Base-by-base conservation (phyloP, 2,888 invertebrate species). In the Eutolmus rufibarbis region DNA sequence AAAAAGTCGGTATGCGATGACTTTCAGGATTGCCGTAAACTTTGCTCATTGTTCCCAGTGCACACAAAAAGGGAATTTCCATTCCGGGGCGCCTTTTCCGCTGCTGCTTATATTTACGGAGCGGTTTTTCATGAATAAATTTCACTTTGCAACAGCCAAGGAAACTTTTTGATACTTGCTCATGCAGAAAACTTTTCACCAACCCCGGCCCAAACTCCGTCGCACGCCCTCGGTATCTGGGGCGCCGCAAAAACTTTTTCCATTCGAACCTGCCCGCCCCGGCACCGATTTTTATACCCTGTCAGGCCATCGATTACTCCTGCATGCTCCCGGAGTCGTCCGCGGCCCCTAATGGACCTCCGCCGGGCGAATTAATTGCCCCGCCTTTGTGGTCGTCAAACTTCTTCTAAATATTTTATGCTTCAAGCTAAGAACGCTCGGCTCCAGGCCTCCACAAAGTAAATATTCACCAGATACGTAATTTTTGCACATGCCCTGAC, bases 71-170 rank as follows among this genome's bases (percentile, higher is more conserved):
- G 43, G 23, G 74, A 74, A 85, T 74, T 85, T 74, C 85, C 85
- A 85, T 74, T 85, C 74, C 46, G 37, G 37, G 46, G 46, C 31
- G 57, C 74, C 43, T 74, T 85, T 85, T 40, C 43, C 40, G 43
- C 46, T 85, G 74, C 74, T 85, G 56, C 23, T 12, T 28, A 28
- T 85, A 85, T 85, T 85, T 85, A 85, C 85, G 85, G 85, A 85
- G 31, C 85, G 74, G 43, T 85, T 85, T 85, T 85, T 85, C 85
- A 85, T 85, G 85, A 85, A 85, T 85, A 85, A 85, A 85, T 85
- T 85, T 85, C 74, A 85, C 85, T 85, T 85, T 85, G 85, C 85
- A 74, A 85, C 85, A 85, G 74, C 43, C 43, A 85, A 74, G 74
- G 74, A 85, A 85, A 85, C 85, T 85, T 85, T 85, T 74, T 85